Evolutionary conservation across 2,888 invertebrate genomes (phyloP), one percentile per base, ranked within the genome.

Genomic region (Euzetes globulus): DNA sequence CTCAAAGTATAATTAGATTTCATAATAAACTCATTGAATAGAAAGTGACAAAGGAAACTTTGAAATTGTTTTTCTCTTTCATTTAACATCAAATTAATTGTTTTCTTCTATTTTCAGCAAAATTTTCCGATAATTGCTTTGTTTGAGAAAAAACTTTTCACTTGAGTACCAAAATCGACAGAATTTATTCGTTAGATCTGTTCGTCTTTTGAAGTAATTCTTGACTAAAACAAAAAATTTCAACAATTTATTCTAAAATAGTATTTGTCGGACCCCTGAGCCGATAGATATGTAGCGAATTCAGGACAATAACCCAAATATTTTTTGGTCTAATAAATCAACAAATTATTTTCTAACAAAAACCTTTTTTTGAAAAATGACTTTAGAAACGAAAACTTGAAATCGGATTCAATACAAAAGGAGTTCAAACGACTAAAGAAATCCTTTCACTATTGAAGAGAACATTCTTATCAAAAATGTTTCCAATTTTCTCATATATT

Each of bases 281-380:
- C 33, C 27, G 27, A 63, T 63, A 33, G 45, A 68, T 15, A 22
- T 45, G 33, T 37, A 68, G 68, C 19, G 33, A 68, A 68, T 68
- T 68, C 41, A 68, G 68, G 68, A 45, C 68, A 68, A 68, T 45
- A 68, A 68, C 68, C 68, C 25, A 68, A 45, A 33, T 68, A 41
- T 68, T 68, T 37, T 22, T 68, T 37, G 68, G 45, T 37, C 68
- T 68, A 45, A 68, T 41, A 68, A 19, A 37, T n/a, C 33, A 41
- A 45, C 45, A 68, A 45, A 68, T 41, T 41, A 68, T 68, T 68
- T 41, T 33, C 11, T n/a, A 22, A 22, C 11, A 55, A 19, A 22
- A 55, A 55, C 6, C 1, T 7, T 55, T 11, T 6, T 19, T 55
- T 55, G 11, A 25, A 15, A 25, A 33, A 33, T 33, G 7, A 33